Conservation (phyloP, 2,888 invertebrate species). For the Podotricha telesiphe region DNA sequence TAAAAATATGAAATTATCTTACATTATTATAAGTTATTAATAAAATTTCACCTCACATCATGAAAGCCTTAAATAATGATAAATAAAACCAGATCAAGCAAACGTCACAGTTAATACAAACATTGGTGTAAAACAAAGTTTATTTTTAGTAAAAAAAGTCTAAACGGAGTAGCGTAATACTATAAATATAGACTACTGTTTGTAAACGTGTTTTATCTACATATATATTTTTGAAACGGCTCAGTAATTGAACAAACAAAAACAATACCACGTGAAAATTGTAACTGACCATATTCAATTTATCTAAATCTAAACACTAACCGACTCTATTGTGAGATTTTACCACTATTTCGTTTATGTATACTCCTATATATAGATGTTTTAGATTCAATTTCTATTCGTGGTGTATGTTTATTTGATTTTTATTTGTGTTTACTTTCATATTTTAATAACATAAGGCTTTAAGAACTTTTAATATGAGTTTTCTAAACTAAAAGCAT, state of each 20-base stretch:
- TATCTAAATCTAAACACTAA: constrained; percentile 22
- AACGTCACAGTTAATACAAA: not conserved
- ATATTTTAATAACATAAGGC: too few species aligned
- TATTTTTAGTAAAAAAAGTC: constrained; percentile 3
- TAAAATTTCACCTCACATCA: too few species aligned
- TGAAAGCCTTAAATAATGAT: too few species aligned
- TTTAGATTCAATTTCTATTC: not conserved
- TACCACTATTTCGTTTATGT: not conserved
- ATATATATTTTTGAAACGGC: constrained; percentile 5
- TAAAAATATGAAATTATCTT: too few species aligned
- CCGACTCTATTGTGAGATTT: constrained; percentile 5
- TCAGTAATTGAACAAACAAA: constrained; percentile 17
- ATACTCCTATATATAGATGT: not conserved
- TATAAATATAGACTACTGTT: not conserved
- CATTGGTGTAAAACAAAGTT: not conserved
- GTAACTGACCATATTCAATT: constrained; percentile 26
- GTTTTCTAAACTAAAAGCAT: too few species aligned
- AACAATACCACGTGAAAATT: constrained; percentile 21
- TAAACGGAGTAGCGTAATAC: not conserved
- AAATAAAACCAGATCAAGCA: not conserved
- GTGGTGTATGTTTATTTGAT: not conserved
- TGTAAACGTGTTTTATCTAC: not conserved
- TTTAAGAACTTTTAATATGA: too few species aligned
- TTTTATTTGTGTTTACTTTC: not conserved
- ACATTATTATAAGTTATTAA: too few species aligned